Evolutionary conservation across 2,797 vertebrate species (phyloP), one percentile per base, ranked within the genome.

Genomic region (Anguilla anguilla): DNA sequence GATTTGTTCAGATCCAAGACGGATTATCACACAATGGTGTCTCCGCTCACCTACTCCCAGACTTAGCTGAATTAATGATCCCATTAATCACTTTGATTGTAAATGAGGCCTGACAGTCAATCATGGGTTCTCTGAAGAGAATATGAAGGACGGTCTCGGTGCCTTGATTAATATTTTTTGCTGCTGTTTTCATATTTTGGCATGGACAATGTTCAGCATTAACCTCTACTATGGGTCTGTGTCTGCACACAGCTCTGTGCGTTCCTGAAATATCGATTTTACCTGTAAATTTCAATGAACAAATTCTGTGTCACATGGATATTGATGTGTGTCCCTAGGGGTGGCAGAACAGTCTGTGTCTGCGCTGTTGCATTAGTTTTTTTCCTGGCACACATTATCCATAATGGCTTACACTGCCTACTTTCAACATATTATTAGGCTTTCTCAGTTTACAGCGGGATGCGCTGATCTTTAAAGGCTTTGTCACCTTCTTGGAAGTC

Each of bases 141-240:
- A 59, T 55, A 67, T 22, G n/a, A 69, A 69, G 86, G 46, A 6
- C 46, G 28, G 61, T 15, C 77, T 87, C 35, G 2, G 59, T 17
- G n/a, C 19, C 82, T 84, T 49, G 82, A 87, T 87, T 87, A 82
- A 86, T 87, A 77, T 87, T 87, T 87, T 25, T 61, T 49, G 17
- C 51, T 46, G 64, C 10, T n/a, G 22, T 85, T 85, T 85, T 64
- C 2, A 55, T 84, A 57, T 84, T 35, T 82, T 82, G 19, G 43
- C 79, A 51, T 1, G 83, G 28, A 7, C 28, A 31, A 9, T 35
- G 22, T 6, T 84, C 28, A 84, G 51, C 51, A 84, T 59, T 84
- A 84, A 84, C 83, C 51, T 84, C 51, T 57, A 25, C n/a, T 4
- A 84, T 28, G 51, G 83, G n/a, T 57, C 51, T 5, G n/a, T 28